phyloP scores from a whole-genome alignment of 2,797 vertebrate genomes.

The Dallia pectoralis region DNA sequence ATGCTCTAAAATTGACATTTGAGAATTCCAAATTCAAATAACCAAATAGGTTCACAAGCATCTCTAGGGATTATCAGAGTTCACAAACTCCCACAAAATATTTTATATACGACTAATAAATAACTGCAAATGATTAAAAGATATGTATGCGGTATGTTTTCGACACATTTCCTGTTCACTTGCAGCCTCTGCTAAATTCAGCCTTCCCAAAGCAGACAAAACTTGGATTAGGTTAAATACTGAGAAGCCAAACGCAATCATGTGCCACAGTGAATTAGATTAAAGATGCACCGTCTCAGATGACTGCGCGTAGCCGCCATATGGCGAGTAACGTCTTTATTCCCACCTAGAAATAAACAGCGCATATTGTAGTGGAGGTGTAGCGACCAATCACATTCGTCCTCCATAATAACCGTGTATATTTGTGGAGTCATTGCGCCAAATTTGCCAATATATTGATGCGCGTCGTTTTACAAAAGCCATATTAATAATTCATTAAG shows the following conservation, averaged over 20 bases:
- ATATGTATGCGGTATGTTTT: background rate
- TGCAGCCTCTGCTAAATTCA: background rate
- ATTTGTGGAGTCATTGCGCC: background rate
- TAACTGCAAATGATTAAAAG: background rate
- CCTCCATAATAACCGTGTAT: background rate
- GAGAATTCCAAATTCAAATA: too few relatives aligned
- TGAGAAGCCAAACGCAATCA: background rate
- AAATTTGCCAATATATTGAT: constrained; percentile 2
- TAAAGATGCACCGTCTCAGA: constrained; percentile 40
- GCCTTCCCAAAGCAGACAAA: background rate
- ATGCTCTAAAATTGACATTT: too few relatives aligned
- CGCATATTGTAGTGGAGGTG: constrained; percentile 7
- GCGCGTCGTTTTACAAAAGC: constrained; percentile 11
- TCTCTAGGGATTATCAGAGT: background rate
- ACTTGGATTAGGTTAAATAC: background rate
- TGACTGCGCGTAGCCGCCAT: constrained; percentile 38
- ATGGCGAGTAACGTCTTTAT: constrained; percentile 65
- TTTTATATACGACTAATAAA: background rate
- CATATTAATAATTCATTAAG: constrained; percentile 40
- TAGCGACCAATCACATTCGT: background rate
- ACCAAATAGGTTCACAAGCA: too few relatives aligned
- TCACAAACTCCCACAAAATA: background rate
- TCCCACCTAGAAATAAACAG: constrained; percentile 46
- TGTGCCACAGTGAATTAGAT: background rate
- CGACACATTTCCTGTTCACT: background rate